Conservation (phyloP, 2,888 invertebrate genomes). For the Odontomyia ornata region DNA sequence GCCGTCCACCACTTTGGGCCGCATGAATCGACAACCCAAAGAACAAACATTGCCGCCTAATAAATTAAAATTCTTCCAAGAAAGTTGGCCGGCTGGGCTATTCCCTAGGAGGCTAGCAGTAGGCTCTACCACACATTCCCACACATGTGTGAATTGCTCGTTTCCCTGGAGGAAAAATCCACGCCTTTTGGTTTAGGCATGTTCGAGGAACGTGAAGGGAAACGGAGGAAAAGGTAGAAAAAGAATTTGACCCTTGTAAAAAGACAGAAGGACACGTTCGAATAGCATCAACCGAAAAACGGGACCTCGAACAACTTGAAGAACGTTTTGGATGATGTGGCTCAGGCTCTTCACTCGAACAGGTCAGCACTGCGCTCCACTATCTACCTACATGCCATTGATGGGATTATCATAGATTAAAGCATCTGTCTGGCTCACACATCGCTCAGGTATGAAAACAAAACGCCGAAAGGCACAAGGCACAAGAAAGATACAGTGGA, state of each 20-base stretch:
- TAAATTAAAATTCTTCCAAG: slow-evolving; percentile 41
- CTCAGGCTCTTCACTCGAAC: not conserved
- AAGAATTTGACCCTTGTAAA: slow-evolving; percentile 23
- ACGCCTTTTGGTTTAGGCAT: not conserved
- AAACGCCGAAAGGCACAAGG: slow-evolving; percentile 33
- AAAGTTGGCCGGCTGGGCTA: slow-evolving; percentile 6
- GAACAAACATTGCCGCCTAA: slow-evolving; percentile 41
- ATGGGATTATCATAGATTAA: slow-evolving; percentile 26
- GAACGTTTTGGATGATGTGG: not conserved
- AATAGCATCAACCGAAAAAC: slow-evolving; percentile 13
- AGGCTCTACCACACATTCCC: not conserved
- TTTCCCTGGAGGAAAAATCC: not conserved
- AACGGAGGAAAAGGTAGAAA: not conserved
- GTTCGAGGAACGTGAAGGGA: not conserved
- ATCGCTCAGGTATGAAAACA: not conserved
- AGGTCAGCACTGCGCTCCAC: not conserved
- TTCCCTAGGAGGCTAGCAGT: slow-evolving; percentile 28
- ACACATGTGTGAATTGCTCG: slow-evolving; percentile 2
- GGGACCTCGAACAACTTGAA: not conserved
- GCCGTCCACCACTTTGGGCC: not conserved
- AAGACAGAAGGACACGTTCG: slow-evolving; percentile 21
- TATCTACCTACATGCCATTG: slow-evolving; percentile 11
- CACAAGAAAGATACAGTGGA: slow-evolving; percentile 21
- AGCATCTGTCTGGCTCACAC: slow-evolving; percentile 31
- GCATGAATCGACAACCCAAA: slow-evolving; percentile 1